A percentile compares a stretch with the other conserved stretches of the same genome.
These are phyloP conservation scores for Poeciliopsis prolifica DNA, from an alignment of 2,113 vertebrate genomes.

Conservation along the genomic window DNA sequence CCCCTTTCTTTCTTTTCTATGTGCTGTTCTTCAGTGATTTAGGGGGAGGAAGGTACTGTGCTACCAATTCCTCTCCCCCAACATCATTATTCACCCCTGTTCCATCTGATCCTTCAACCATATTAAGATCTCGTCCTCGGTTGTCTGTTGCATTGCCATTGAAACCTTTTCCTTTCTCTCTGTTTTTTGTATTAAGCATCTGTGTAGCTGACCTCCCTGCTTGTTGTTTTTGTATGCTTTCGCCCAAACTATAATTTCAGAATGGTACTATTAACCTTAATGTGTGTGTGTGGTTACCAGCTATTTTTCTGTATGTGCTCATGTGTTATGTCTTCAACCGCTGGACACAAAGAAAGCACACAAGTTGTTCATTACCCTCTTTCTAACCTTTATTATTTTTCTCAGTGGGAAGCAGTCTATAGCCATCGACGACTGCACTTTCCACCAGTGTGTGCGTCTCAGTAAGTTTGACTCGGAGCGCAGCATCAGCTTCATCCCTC, in stretches of 20 bases:
- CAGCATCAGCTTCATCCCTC: conserved; percentile 99
- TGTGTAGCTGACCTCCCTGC: background rate
- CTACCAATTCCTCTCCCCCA: conserved; percentile 69
- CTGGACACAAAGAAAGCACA: conserved; percentile 20
- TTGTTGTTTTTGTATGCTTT: conserved; percentile 35
- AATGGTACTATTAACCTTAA: conserved; percentile 37
- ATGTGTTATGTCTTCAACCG: background rate
- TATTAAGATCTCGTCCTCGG: conserved; percentile 47
- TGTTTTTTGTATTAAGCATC: no score
- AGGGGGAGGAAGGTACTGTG: conserved; percentile 85
- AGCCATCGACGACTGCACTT: conserved; percentile 99
- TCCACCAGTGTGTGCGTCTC: conserved; percentile 98
- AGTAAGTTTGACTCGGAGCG: conserved; percentile 99
- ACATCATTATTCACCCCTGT: conserved; percentile 35
- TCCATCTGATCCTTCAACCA: conserved; percentile 45
- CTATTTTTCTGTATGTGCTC: conserved; percentile 14
- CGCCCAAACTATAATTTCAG: conserved; percentile 27
- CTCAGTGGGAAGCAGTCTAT: conserved; percentile 97
- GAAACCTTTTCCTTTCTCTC: background rate
- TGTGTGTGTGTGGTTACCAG: conserved; percentile 17
- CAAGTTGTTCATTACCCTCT: background rate
- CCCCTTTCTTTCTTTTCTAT: conserved; percentile 77
- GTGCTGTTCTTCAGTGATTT: conserved; percentile 84
- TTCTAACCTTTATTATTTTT: conserved; percentile 23
- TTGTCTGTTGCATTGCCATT: conserved; percentile 4